These are phyloP conservation scores for Halocynthia aurantium DNA, from an alignment of 23 tunicate genomes.

Conservation along the genomic window DNA sequence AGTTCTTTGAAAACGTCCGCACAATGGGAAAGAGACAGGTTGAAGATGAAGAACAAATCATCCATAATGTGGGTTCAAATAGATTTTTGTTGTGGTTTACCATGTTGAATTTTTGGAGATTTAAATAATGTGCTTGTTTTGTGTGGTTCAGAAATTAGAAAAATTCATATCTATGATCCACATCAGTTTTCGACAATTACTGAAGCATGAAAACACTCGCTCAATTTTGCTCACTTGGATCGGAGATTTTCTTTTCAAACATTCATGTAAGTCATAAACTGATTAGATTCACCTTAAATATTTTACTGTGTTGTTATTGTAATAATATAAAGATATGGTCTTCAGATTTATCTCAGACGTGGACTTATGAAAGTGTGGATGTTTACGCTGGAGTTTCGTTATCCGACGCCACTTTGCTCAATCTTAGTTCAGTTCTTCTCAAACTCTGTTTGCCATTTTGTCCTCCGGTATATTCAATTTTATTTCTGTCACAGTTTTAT, in stretches of 20 bases:
- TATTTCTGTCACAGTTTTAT: neutral
- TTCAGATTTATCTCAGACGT: constrained; percentile 27
- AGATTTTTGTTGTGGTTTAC: neutral
- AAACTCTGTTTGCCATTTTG: constrained; percentile 61
- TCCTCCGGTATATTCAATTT: constrained; percentile 2
- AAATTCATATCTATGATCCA: constrained; percentile 15
- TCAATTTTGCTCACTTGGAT: constrained; percentile 30
- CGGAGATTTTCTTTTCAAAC: constrained; percentile 22
- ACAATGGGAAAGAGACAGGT: constrained; percentile 18
- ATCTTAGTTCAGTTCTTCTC: constrained; percentile 39
- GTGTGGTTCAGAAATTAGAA: constrained; percentile 4
- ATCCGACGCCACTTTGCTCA: constrained; percentile 39
- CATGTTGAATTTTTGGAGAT: neutral
- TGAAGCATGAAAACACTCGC: constrained; percentile 9
- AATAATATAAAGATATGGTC: no score
- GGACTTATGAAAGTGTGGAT: constrained; percentile 47
- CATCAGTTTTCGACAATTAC: constrained; percentile 5
- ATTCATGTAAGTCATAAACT: constrained; percentile 20
- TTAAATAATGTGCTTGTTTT: neutral
- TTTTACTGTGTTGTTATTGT: neutral
- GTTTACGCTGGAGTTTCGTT: constrained; percentile 17
- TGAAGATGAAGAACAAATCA: constrained; percentile 23
- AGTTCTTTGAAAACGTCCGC: constrained; percentile 29
- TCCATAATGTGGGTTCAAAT: constrained; percentile 10
- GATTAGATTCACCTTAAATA: neutral